Evolutionary conservation across 2,888 invertebrate genomes (phyloP), one percentile per base, ranked within the genome.

Genomic region (Sceliomorpha sp.): DNA sequence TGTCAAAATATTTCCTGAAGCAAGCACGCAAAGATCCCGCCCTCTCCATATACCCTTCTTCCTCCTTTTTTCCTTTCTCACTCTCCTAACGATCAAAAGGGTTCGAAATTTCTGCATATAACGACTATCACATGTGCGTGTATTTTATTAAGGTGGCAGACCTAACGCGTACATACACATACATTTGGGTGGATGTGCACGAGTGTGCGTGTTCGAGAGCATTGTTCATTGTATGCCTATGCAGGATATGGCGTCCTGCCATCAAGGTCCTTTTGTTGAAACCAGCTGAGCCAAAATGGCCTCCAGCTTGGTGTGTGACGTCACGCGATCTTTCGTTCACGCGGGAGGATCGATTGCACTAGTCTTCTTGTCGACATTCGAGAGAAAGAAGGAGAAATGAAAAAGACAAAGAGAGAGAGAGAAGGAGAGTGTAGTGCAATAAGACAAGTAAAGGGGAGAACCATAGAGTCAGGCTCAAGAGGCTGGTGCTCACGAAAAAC

Each of bases 241-340:
- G 73, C 76, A 75, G 79, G 80, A 85, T 80, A 84, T 81, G 83
- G 84, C 85, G 83, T 81, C 79, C 81, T 80, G 74, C 77, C 76
- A 77, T 83, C 80, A 69, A 77, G 71, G 75, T 66, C 72, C 82
- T 78, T 82, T 86, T 84, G 84, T 84, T 75, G 78, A 70, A 68
- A 82, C 84, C 85, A 86, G 85, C 85, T 86, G 86, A 85, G 86
- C 81, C 84, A 87, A 86, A 87, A 87, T 87, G 87, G 87, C 87
- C 84, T 79, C 83, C 76, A 64, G 42, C 81, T 79, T 68, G 66
- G 40, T 45, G 32, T 47, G 67, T 82, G 80, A 83, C 81, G 82
- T 84, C 84, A 83, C 74, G 68, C 69, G 72, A 78, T 74, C 72
- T 75, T 66, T 50, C 50, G 40, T 44, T 39, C 64, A 37, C 63